Evolutionary conservation across 23 tunicate species (phyloP).

Genomic region (Oikopleura dioica): DNA sequence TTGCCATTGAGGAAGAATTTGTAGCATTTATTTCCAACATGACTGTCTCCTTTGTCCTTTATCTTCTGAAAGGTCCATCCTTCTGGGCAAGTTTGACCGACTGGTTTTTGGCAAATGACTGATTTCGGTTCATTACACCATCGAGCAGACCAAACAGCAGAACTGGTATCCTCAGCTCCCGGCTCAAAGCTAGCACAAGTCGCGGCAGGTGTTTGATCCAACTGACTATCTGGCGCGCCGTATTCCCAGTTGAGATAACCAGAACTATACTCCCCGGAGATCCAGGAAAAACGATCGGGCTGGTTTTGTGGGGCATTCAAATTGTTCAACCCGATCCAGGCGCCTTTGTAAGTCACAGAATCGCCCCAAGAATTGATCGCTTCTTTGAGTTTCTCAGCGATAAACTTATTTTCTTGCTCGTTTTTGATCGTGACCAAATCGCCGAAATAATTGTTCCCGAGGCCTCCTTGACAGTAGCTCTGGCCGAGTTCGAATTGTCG

Average conservation of each 20-base stretch:
- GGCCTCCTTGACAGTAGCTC: background rate
- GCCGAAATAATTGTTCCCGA: no score
- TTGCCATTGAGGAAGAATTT: background rate
- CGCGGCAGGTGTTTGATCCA: background rate
- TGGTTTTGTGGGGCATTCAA: background rate
- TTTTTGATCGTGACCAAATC: background rate
- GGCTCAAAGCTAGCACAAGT: slow-evolving; percentile 4
- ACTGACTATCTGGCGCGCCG: background rate
- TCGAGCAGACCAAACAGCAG: no score
- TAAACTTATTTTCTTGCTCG: background rate
- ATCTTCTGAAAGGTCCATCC: background rate
- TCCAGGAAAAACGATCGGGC: background rate
- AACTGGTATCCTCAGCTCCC: background rate
- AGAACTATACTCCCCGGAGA: background rate
- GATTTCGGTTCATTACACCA: no score
- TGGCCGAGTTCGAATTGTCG: background rate
- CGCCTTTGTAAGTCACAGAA: background rate
- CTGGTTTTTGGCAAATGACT: background rate
- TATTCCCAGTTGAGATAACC: background rate
- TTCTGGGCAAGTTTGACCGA: background rate
- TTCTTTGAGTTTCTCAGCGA: background rate
- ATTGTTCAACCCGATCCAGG: slow-evolving; percentile 3
- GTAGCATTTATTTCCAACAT: background rate
- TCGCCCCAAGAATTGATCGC: background rate
- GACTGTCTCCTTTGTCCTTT: background rate